These are phyloP conservation scores for Nyctereutes procyonoides DNA, from an alignment of 2,113 vertebrate genomes.

Conservation along the genomic window DNA sequence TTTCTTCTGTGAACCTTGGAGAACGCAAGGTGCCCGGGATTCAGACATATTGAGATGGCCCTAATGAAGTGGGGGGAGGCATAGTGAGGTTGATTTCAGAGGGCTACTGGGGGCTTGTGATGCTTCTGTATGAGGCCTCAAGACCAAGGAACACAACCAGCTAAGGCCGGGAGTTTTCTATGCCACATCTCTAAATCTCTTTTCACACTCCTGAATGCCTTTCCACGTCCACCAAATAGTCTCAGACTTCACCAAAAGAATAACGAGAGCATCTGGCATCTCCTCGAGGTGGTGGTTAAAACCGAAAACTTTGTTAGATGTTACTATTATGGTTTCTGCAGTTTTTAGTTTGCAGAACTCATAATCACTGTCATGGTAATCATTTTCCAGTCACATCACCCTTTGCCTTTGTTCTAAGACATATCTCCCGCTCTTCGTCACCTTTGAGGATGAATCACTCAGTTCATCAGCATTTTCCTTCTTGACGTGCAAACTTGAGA, in stretches of 20 bases:
- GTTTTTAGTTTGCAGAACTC: background rate
- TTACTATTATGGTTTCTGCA: background rate
- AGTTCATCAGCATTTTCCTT: slow-evolving; percentile 37
- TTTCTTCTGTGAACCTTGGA: background rate
- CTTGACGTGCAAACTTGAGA: slow-evolving; percentile 19
- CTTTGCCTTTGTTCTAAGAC: background rate
- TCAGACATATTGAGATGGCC: background rate
- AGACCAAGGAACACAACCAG: background rate
- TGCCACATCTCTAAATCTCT: background rate
- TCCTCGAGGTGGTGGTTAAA: background rate
- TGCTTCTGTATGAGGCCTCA: background rate
- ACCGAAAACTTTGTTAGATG: background rate
- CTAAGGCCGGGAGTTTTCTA: background rate
- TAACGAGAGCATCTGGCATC: background rate
- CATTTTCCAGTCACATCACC: background rate
- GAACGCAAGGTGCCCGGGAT: background rate
- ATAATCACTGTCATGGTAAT: background rate
- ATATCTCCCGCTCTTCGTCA: background rate
- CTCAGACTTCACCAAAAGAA: background rate
- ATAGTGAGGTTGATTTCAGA: background rate
- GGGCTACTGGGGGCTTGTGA: background rate
- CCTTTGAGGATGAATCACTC: background rate
- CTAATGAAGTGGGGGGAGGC: background rate
- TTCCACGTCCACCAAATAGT: background rate
- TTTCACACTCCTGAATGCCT: background rate